Conservation (phyloP, 1,140 invertebrate genomes). For the Hylaeus anthracinus region DNA sequence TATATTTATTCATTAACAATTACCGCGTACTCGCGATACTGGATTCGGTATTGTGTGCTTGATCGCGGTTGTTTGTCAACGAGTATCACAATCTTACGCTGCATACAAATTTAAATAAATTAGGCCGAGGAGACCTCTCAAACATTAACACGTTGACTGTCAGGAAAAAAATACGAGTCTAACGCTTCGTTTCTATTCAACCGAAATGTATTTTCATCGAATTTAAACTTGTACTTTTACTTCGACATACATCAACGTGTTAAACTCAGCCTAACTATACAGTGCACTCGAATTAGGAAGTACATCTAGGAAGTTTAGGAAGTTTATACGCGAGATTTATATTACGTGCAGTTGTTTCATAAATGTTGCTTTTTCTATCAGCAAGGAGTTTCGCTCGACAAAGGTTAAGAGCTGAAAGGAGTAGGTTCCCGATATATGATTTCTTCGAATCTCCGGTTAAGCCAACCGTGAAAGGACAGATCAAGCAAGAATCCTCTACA, state of each 20-base stretch:
- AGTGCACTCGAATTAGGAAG: neutral
- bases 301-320: no score
- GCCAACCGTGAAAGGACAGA: conserved; percentile 72
- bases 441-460: conserved; percentile 62
- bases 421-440: conserved; percentile 61
- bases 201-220: no score
- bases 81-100: conserved; percentile 17
- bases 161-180: no score
- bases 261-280: neutral
- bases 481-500: conserved; percentile 66
- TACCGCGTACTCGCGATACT: conserved; percentile 59
- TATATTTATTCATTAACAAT: conserved; percentile 76
- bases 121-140: neutral
- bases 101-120: conserved; percentile 45
- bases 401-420: conserved; percentile 51
- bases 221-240: no score
- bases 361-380: no score
- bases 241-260: no score
- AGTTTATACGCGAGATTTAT: no score
- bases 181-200: no score
- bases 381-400: conserved; percentile 7
- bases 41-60: conserved; percentile 31
- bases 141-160: neutral
- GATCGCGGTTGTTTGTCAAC: conserved; percentile 54
- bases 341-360: no score